Conservation (phyloP, 2,888 invertebrate genomes). For the Selenia dentaria region DNA sequence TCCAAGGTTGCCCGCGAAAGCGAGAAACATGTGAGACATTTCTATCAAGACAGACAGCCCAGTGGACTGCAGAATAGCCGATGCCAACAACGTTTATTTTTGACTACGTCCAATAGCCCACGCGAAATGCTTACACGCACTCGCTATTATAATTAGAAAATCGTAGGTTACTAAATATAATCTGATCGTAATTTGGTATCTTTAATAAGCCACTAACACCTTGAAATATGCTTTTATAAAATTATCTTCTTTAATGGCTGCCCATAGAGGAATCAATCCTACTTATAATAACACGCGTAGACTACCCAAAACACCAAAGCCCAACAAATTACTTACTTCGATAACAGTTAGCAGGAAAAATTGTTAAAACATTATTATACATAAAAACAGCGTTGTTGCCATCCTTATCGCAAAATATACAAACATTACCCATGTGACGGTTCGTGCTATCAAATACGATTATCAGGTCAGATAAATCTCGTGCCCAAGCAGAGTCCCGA, state of each 20-base stretch:
- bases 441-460: constrained; percentile 50
- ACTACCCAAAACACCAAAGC: no score
- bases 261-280: constrained; percentile 17
- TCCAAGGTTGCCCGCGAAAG: constrained; percentile 14
- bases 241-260: constrained; percentile 19
- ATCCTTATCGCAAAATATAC: constrained; percentile 29
- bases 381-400: no score
- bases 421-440: constrained; percentile 35
- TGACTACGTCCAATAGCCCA: constrained; percentile 64
- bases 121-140: constrained; percentile 81
- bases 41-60: constrained; percentile 46
- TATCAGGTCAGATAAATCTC: constrained; percentile 65
- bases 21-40: constrained; percentile 37
- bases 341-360: constrained; percentile 14
- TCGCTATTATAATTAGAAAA: constrained; percentile 80
- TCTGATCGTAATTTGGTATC: constrained; percentile 43
- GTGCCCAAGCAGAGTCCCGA: constrained; percentile 39
- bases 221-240: no score
- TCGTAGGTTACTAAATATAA: constrained; percentile 63
- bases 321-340: no score
- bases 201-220: constrained; percentile 27
- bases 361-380: no score
- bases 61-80: constrained; percentile 51
- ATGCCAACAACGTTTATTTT: constrained; percentile 78
- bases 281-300: constrained; percentile 11